Evolutionary conservation across 1,140 invertebrate species (phyloP).

Genomic region (Lycorma delicatula): DNA sequence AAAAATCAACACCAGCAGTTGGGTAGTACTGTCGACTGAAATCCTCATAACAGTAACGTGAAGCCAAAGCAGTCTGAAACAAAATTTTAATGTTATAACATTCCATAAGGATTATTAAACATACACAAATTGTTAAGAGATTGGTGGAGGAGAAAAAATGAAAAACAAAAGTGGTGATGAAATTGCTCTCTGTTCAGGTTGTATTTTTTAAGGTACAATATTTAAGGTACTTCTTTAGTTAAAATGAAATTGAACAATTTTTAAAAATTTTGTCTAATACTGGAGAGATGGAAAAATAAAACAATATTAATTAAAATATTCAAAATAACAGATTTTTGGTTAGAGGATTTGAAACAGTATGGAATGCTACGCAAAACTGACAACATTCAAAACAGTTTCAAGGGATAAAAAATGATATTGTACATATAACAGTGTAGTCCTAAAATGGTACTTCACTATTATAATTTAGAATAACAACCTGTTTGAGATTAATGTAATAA

Average conservation of each 20-base stretch:
- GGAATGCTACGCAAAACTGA: too few species aligned
- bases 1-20: slow-evolving; percentile 76
- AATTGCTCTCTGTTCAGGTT: neutral
- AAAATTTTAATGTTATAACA: neutral
- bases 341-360: too few species aligned
- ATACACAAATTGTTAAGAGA: neutral
- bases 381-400: too few species aligned
- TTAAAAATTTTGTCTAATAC: slow-evolving; percentile 10
- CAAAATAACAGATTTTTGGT: too few species aligned
- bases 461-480: too few species aligned
- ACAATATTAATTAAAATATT: too few species aligned
- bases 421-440: too few species aligned
- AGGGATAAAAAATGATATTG: too few species aligned
- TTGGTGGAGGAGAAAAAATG: neutral
- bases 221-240: neutral
- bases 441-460: too few species aligned
- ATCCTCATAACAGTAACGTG: slow-evolving; percentile 62
- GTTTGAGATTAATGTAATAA: too few species aligned
- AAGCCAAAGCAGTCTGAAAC: slow-evolving; percentile 56
- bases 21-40: slow-evolving; percentile 63
- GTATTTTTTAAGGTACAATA: neutral
- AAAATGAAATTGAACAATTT: neutral
- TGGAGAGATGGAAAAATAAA: too few species aligned
- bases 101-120: slow-evolving; percentile 19
- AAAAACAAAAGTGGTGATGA: neutral